Evolutionary conservation across 2,888 invertebrate genomes (phyloP), one percentile per base, ranked within the genome.

Genomic region (Parapristionchus giblindavisi): DNA sequence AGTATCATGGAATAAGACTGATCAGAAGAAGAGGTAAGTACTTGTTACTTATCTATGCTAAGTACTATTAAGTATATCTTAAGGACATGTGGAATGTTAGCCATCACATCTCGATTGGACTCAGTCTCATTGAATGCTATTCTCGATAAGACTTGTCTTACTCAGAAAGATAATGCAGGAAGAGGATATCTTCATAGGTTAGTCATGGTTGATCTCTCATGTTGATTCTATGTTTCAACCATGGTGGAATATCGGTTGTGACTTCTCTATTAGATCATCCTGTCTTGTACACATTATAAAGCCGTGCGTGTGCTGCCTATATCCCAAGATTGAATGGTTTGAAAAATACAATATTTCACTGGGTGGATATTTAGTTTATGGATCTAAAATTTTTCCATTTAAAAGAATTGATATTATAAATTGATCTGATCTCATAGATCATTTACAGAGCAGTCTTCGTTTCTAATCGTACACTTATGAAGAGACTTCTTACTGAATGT

Each of bases 181-280:
- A 60, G 73, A 21, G 73, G 73, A 60, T 73, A 52, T 51, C 60
- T 73, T 4, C 73, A 73, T 52, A 60, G 73, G 73, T 73, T 14
- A 56, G 71, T 38, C 17, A 43, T 6, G 36, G 17, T n/a, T n/a
- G 51, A 17, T 51, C n/a, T n/a, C n/a, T n/a, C n/a, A n/a, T 17
- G 56, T 56, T 56, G 8, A n/a, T 24, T 6, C 27, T 17, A 56
- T 43, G 48, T 8, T 43, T 43, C 11, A 56, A 56, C 56, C 56
- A n/a, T 56, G 14, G 48, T 14, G 14, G 21, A 14, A 11, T 11
- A 48, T 48, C 21, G 48, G 21, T 14, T 48, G 14, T 48, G 14
- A 48, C 48, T 14, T 48, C 11, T 48, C n/a, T n/a, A n/a, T n/a
- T n/a, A n/a, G n/a, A n/a, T n/a, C n/a, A n/a, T n/a, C n/a, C n/a